A percentile compares a stretch with the other conserved stretches of the same genome.
These are phyloP conservation scores for Lucilia cuprina DNA, from an alignment of 1,140 invertebrate species.

Conservation along the genomic window DNA sequence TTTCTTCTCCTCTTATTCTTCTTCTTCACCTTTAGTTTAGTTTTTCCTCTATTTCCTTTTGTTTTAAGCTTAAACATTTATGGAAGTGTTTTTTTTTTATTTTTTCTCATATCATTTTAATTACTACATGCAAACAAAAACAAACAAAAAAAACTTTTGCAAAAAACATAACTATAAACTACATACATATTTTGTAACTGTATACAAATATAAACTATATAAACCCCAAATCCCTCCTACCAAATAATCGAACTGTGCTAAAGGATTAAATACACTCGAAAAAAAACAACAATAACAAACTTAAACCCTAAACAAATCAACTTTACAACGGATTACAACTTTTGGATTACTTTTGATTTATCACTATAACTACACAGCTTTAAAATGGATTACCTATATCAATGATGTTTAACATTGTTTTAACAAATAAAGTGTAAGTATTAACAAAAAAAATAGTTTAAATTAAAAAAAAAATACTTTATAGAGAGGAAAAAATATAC, in stretches of 20 bases:
- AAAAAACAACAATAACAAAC: neutral
- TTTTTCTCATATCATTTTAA: constrained; percentile 1
- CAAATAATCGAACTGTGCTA: neutral
- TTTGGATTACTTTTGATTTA: constrained; percentile 12
- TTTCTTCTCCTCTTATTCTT: neutral
- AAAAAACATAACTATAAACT: neutral
- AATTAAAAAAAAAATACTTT: no score
- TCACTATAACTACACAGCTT: neutral
- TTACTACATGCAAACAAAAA: neutral
- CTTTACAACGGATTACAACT: neutral
- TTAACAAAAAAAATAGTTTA: neutral
- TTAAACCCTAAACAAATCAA: neutral
- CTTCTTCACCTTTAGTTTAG: neutral
- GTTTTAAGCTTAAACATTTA: neutral
- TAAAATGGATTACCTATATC: neutral
- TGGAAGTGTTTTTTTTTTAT: constrained; percentile 7
- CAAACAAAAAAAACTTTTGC: neutral
- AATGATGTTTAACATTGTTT: neutral
- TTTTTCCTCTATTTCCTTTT: neutral
- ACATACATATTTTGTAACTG: neutral
- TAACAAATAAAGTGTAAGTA: neutral
- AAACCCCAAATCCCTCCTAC: neutral
- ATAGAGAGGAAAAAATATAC: no score
- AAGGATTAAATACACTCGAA: constrained; percentile 12
- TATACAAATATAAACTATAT: neutral